Evolutionary conservation across 2,113 vertebrate genomes (phyloP).

Genomic region (Pseudolaguvia tuberculata): DNA sequence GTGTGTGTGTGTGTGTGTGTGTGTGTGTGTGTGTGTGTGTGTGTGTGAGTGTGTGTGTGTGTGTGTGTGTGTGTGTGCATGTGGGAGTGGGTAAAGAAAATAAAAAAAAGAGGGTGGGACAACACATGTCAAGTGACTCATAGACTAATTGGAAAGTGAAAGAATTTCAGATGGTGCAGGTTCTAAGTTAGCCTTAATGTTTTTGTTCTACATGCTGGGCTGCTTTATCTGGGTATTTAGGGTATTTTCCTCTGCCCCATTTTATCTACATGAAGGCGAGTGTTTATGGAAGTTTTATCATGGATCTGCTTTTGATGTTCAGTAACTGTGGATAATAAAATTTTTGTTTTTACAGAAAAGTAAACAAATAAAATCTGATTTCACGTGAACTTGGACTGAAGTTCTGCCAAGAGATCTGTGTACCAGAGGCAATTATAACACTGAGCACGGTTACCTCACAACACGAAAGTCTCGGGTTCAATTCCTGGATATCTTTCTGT

Average conservation of each 20-base stretch:
- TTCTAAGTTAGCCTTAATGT: too few relatives aligned
- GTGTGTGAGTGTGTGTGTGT: not conserved
- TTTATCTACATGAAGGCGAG: not conserved
- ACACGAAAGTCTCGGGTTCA: too few relatives aligned
- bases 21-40: not conserved
- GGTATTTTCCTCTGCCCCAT: not conserved
- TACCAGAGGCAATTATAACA: not conserved
- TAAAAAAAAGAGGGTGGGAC: conserved; percentile 11
- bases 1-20: too few relatives aligned
- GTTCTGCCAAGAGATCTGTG: not conserved
- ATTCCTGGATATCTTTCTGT: not conserved
- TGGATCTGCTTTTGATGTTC: not conserved
- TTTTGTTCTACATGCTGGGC: not conserved
- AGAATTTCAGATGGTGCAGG: not conserved
- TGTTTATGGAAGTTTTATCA: not conserved
- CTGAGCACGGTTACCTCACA: not conserved
- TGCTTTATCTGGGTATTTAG: not conserved
- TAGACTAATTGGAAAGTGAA: not conserved
- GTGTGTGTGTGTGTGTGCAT: not conserved
- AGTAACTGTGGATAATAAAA: not conserved
- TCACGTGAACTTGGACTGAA: not conserved
- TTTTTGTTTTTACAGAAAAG: not conserved
- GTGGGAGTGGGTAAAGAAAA: not conserved
- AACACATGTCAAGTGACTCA: not conserved
- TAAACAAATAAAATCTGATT: not conserved